These are phyloP conservation scores for Eustalomyia histrio DNA, from an alignment of 2,888 invertebrate genomes.

Conservation along the genomic window DNA sequence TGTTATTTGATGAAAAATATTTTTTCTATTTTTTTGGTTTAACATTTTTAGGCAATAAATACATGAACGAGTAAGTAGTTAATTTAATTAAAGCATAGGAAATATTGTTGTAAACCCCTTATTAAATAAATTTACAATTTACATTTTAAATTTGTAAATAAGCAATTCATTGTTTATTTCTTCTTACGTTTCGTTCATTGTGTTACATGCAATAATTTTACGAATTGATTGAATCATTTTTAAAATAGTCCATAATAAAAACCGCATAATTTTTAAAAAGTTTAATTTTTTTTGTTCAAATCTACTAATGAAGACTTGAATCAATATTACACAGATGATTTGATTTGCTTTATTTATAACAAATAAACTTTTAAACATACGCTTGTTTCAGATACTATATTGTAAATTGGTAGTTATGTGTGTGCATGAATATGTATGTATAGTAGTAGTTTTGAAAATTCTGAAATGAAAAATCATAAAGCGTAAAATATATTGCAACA, in stretches of 20 bases:
- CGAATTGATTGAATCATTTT: conserved; percentile 25
- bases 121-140: conserved; percentile 9
- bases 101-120: conserved; percentile 2
- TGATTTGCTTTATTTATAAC: not conserved
- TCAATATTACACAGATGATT: not conserved
- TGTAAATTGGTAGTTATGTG: not conserved
- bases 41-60: not conserved
- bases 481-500: conserved; percentile 52
- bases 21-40: not conserved
- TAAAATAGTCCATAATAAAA: not conserved
- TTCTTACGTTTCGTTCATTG: not conserved
- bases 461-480: conserved; percentile 60
- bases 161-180: not conserved
- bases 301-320: not conserved
- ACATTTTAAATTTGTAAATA: conserved; percentile 16
- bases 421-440: not conserved
- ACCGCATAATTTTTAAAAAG: not conserved
- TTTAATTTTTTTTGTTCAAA: no score
- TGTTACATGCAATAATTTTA: conserved; percentile 12
- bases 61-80: not conserved
- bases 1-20: not conserved
- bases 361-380: conserved; percentile 13
- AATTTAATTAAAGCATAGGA: conserved; percentile 14
- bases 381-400: not conserved
- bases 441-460: conserved; percentile 32